Conservation (phyloP, 2,113 vertebrate species). For the Paramisgurnus dabryanus region DNA sequence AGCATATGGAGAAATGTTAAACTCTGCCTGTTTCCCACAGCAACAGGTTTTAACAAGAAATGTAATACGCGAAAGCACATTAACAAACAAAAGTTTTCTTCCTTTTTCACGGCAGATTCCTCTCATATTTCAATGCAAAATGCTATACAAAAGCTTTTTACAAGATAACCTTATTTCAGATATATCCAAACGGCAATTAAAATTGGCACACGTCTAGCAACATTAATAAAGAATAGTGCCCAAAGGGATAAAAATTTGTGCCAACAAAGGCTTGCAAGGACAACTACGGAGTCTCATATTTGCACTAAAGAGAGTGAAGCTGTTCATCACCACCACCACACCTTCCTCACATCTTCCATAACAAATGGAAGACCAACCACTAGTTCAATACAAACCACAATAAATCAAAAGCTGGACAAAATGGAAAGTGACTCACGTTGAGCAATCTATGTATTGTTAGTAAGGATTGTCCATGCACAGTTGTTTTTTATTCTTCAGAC, state of each 20-base stretch:
- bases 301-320: constrained; percentile 11
- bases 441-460: constrained; percentile 1
- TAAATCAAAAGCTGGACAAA: constrained; percentile 2
- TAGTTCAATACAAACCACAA: neutral
- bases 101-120: neutral
- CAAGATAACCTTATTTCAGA: neutral
- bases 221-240: neutral
- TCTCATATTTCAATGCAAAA: constrained; percentile 14
- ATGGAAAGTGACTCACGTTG: neutral
- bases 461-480: neutral
- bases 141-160: neutral
- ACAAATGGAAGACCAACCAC: constrained; percentile 9
- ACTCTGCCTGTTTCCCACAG: neutral
- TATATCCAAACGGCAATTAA: constrained; percentile 1
- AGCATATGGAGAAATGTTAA: neutral
- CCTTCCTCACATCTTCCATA: constrained; percentile 6
- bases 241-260: neutral
- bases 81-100: neutral
- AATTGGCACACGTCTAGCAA: neutral
- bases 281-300: constrained; percentile 21
- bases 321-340: constrained; percentile 6
- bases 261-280: neutral
- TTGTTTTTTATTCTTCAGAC: neutral
- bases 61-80: neutral
- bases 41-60: constrained; percentile 24